Base-by-base conservation (phyloP, 2,888 invertebrate species). In the Cephus pygmeus region DNA sequence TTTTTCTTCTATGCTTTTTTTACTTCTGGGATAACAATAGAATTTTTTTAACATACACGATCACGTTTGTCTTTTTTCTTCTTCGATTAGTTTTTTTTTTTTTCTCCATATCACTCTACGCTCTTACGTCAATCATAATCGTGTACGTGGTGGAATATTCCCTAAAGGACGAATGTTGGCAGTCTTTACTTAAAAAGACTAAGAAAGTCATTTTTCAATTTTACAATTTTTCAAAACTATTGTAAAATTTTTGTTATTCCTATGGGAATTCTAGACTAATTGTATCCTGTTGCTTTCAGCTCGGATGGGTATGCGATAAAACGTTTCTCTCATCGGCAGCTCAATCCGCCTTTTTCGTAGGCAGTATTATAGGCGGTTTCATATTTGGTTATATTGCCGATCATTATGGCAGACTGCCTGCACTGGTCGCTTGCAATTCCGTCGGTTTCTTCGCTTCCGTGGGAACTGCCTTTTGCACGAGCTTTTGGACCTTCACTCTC, bases 371-470 rank as follows among this genome's bases (percentile, higher is more conserved):
- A 1, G 98, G 97, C 3, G 97, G 97, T 0, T 92, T 97, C 34
- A 92, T 97, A 1, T 97, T 97, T 86, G 97, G 97, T 1, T 97
- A 96, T 95, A 94, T 97, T 31, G 97, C 98, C 11, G 98, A 98
- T 91, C 95, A 95, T 81, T 95, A 95, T 87, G 97, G 97, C 30
- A 93, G 97, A 69, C 95, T 97, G 85, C 97, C 97, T 3, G 96
- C 97, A 34, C 91, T 97, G 81, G 95, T 96, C n/a, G 94, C 96
- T 12, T 95, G 96, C 75, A 97, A 97, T 90, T 88, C 96, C 75
- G 93, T 96, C 69, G 97, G 97, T 0, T 95, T 96, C 85, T 86
- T 93, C 36, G 94, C 93, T 3, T 94, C 97, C 0, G 93, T 97
- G 3, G 95, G 94, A 0, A 97, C 97, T 0, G 95, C 96, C 0